A percentile compares a stretch with the other conserved stretches of the same genome.
Conservation (phyloP, 2,113 vertebrate species). For the Callithrix jacchus region DNA sequence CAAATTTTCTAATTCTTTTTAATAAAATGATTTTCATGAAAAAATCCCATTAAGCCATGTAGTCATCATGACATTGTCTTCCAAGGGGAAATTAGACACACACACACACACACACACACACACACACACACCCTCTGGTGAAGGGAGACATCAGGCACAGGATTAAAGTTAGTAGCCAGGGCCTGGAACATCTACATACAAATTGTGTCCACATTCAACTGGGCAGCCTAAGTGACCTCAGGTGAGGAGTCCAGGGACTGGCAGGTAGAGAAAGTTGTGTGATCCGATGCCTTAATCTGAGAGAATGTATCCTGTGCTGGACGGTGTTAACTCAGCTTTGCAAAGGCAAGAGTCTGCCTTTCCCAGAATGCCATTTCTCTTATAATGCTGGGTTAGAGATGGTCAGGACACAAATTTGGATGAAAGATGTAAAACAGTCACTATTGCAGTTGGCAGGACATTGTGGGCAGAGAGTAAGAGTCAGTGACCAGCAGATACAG, state of each 20-base stretch:
- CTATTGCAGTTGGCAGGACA: neutral
- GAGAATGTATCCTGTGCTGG: neutral
- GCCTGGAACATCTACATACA: neutral
- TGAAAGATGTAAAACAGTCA: neutral
- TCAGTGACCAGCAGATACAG: neutral
- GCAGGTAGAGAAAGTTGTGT: neutral
- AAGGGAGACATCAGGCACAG: neutral
- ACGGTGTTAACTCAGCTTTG: neutral
- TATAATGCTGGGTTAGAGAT: neutral
- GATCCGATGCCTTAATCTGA: no score
- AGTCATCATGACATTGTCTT: neutral
- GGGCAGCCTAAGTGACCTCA: accelerated
- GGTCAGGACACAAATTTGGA: neutral
- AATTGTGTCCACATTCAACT: neutral
- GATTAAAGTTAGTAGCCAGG: no score
- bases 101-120: no score
- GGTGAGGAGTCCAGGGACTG: neutral
- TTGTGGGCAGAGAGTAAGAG: neutral
- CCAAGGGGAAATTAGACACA: neutral
- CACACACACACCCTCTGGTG: no score
- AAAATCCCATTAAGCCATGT: neutral
- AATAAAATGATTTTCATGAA: neutral
- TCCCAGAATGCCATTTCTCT: neutral
- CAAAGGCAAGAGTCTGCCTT: neutral
- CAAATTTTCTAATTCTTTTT: neutral